phyloP scores from a whole-genome alignment of 2,113 vertebrate species.

The Epinephelus fuscoguttatus region DNA sequence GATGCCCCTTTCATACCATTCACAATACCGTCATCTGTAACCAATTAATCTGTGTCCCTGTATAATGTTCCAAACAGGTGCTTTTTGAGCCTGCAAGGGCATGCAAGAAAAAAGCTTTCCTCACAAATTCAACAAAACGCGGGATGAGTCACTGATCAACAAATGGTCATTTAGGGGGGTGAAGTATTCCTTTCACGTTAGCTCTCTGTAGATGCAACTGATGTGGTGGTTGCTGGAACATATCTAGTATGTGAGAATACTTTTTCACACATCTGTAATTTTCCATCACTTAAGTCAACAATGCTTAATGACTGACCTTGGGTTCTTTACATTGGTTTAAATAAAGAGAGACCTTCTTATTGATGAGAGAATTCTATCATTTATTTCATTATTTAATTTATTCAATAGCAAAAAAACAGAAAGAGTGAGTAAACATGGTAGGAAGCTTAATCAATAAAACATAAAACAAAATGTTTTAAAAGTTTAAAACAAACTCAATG shows the following conservation, averaged over 20 bases:
- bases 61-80: too few species aligned
- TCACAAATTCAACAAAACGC: too few species aligned
- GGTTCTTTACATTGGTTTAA: neutral
- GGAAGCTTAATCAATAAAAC: too few species aligned
- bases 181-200: neutral
- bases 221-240: neutral
- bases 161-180: too few species aligned
- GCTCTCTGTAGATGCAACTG: neutral
- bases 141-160: too few species aligned
- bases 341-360: neutral
- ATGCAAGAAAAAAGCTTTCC: too few species aligned
- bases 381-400: neutral
- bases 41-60: too few species aligned
- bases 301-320: neutral
- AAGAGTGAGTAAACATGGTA: neutral
- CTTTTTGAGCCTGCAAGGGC: too few species aligned
- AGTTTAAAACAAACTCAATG: neutral
- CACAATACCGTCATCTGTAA: too few species aligned
- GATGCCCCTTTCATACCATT: too few species aligned
- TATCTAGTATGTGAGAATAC: neutral
- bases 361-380: neutral
- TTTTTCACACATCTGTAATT: neutral
- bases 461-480: neutral
- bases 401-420: neutral
- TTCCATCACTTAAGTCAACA: neutral